Evolutionary conservation across 2,888 invertebrate genomes (phyloP).

Genomic region (Pocota personata): DNA sequence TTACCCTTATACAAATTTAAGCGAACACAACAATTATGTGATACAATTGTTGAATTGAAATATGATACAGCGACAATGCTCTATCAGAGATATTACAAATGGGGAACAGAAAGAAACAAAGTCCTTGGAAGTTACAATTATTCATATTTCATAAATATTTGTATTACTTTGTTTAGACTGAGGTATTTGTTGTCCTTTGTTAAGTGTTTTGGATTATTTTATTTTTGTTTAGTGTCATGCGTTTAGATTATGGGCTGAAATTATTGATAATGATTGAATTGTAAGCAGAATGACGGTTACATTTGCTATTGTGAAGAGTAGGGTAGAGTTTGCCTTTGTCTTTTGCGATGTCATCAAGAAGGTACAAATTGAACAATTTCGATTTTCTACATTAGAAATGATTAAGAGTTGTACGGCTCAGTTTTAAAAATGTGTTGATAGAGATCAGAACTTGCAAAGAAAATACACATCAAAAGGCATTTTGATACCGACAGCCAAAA

Average conservation of each 20-base stretch:
- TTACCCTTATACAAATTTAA: background rate
- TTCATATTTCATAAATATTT: slow-evolving; percentile 14
- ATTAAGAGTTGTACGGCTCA: too few species aligned
- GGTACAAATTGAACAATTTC: too few species aligned
- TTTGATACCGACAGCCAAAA: too few species aligned
- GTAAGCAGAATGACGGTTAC: too few species aligned
- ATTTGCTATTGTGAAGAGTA: too few species aligned
- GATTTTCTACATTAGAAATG: too few species aligned
- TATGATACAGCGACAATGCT: slow-evolving; percentile 11
- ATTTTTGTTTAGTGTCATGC: background rate
- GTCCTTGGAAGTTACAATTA: background rate
- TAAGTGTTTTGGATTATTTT: background rate
- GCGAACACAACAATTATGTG: background rate
- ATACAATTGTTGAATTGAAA: slow-evolving; percentile 36
- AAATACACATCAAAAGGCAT: too few species aligned
- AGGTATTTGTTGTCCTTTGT: background rate
- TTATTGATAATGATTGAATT: background rate
- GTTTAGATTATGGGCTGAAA: background rate
- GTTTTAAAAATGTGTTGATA: too few species aligned
- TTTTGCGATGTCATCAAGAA: too few species aligned
- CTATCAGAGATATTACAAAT: background rate
- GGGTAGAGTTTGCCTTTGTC: too few species aligned
- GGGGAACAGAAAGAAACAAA: too few species aligned
- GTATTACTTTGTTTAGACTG: background rate
- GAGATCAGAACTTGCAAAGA: too few species aligned